Evolutionary conservation across 1,140 invertebrate species (phyloP).

Genomic region (Bombus confusus): DNA sequence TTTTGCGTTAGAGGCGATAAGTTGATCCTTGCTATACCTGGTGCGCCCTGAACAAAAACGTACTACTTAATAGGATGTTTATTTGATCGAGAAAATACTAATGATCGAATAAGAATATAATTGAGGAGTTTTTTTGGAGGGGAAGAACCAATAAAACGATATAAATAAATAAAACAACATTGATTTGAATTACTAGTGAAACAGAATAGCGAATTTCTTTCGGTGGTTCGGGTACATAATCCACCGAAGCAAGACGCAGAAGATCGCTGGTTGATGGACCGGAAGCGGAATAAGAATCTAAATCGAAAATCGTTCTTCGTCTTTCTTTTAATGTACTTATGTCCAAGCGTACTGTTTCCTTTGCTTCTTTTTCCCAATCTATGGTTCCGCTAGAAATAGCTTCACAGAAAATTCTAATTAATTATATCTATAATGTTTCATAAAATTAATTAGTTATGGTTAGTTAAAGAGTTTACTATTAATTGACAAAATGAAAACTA

Average conservation of each 20-base stretch:
- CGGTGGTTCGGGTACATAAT: slow-evolving; percentile 7
- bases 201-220: slow-evolving; percentile 61
- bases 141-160: too few species aligned
- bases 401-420: neutral
- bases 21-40: slow-evolving; percentile 73
- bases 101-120: too few species aligned
- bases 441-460: neutral
- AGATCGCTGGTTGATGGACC: slow-evolving; percentile 46
- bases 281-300: slow-evolving; percentile 64
- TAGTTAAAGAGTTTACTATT: neutral
- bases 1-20: slow-evolving; percentile 81
- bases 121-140: too few species aligned
- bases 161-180: neutral
- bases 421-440: neutral
- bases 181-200: slow-evolving; percentile 55
- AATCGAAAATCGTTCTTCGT: slow-evolving; percentile 68
- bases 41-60: slow-evolving; percentile 57
- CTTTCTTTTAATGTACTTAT: slow-evolving; percentile 21
- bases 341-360: slow-evolving; percentile 41
- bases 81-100: too few species aligned
- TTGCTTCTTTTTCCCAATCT: slow-evolving; percentile 54
- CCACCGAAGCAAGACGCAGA: slow-evolving; percentile 27
- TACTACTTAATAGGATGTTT: neutral
- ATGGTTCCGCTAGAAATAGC: neutral
- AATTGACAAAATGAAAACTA: neutral